Percentiles rank a stretch among this genome's conserved stretches.
Evolutionary conservation across 2,888 invertebrate genomes (phyloP).

Genomic region (Eilema depressum): DNA sequence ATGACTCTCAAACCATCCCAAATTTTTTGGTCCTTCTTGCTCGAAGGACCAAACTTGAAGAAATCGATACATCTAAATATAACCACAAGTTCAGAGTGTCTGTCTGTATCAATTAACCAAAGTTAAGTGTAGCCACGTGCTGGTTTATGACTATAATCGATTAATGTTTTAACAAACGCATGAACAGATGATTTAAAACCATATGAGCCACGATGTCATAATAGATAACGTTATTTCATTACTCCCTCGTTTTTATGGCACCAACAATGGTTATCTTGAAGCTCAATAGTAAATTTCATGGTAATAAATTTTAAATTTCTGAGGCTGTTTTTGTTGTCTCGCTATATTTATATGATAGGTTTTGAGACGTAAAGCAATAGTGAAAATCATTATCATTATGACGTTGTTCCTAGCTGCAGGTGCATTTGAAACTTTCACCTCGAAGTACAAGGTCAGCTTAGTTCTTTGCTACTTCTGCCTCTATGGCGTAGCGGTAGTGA

Average conservation of each 20-base stretch:
- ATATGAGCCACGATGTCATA: slow-evolving; percentile 55
- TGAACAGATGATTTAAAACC: slow-evolving; percentile 56
- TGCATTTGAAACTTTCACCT: no score
- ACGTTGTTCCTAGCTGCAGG: no score
- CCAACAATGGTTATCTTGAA: slow-evolving; percentile 11
- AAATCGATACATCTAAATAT: slow-evolving; percentile 14
- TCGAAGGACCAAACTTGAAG: neutral
- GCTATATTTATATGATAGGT: neutral
- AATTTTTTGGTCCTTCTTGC: neutral
- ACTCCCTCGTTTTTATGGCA: slow-evolving; percentile 14
- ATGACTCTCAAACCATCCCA: neutral
- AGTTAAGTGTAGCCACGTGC: slow-evolving; percentile 64
- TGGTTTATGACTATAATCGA: slow-evolving; percentile 57
- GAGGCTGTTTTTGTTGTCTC: neutral
- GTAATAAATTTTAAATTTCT: neutral
- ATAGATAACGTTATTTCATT: slow-evolving; percentile 40
- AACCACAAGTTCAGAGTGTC: slow-evolving; percentile 38
- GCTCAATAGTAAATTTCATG: neutral
- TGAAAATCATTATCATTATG: no score
- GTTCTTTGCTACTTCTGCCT: no score
- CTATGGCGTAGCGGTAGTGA: no score
- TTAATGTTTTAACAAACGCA: slow-evolving; percentile 53
- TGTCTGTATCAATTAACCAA: slow-evolving; percentile 46
- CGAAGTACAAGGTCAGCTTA: no score
- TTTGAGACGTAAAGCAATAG: no score